A percentile compares a stretch with the other conserved stretches of the same genome.
These are phyloP conservation scores for Nothobranchius furzeri DNA, from an alignment of 2,113 vertebrate genomes.

Conservation along the genomic window DNA sequence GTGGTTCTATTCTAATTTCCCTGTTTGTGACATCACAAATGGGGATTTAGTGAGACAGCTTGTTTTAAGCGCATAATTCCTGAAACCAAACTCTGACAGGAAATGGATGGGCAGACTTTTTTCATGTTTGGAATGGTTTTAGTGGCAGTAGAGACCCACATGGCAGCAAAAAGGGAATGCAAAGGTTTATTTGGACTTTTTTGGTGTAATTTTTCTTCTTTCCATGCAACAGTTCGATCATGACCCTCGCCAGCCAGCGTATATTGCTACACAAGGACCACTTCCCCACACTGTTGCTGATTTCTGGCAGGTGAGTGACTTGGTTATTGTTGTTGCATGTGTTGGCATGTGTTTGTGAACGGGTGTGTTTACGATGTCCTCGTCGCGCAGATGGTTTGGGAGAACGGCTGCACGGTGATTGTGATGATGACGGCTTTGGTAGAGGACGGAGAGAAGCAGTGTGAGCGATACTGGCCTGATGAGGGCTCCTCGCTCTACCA, in stretches of 20 bases:
- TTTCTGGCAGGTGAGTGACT: slow-evolving; percentile 92
- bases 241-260: slow-evolving; percentile 93
- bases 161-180: too few species aligned
- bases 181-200: background rate
- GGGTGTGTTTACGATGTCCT: slow-evolving; percentile 9
- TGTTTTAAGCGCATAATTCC: too few species aligned
- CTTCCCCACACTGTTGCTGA: slow-evolving; percentile 93
- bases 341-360: too few species aligned
- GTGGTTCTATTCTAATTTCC: too few species aligned
- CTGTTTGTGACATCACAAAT: too few species aligned
- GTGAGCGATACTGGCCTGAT: slow-evolving; percentile 96
- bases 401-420: slow-evolving; percentile 95
- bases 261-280: slow-evolving; percentile 95
- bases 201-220: background rate
- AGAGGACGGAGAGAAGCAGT: slow-evolving; percentile 94
- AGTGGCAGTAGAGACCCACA: too few species aligned
- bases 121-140: too few species aligned
- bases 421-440: slow-evolving; percentile 95
- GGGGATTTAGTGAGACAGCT: too few species aligned
- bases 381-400: slow-evolving; percentile 93
- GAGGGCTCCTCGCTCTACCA: slow-evolving; percentile 97
- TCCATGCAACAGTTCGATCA: slow-evolving; percentile 87
- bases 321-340: background rate
- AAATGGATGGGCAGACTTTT: too few species aligned
- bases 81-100: too few species aligned